Evolutionary conservation across 2,888 invertebrate genomes (phyloP).

Genomic region (Palloptera scutellata): DNA sequence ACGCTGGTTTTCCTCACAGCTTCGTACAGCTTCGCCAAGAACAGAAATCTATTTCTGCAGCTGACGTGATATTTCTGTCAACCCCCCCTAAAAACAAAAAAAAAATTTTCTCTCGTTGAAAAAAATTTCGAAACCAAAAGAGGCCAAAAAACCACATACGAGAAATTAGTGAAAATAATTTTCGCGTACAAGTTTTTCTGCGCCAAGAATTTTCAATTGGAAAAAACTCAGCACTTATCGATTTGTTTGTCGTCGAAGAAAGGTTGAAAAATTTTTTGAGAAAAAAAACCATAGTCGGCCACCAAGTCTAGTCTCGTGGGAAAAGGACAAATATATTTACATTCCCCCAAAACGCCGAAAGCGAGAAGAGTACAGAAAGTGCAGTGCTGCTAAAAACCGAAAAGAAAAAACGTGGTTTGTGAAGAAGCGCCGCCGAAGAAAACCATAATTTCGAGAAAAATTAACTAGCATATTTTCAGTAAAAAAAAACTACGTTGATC

Average conservation of each 20-base stretch:
- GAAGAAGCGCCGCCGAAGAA: constrained; percentile 37
- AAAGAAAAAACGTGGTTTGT: constrained; percentile 46
- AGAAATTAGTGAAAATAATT: constrained; percentile 24
- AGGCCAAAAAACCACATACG: constrained; percentile 24
- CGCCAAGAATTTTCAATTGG: constrained; percentile 17
- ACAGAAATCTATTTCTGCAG: constrained; percentile 43
- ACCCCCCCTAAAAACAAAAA: constrained; percentile 34
- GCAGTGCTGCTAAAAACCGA: constrained; percentile 28
- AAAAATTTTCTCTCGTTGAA: constrained; percentile 36
- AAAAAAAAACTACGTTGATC: constrained; percentile 23
- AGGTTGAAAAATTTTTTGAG: constrained; percentile 17
- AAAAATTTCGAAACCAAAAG: constrained; percentile 31
- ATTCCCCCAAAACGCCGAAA: constrained; percentile 1
- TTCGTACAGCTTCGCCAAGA: constrained; percentile 39
- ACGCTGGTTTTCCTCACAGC: constrained; percentile 31
- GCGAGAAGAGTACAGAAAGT: constrained; percentile 15
- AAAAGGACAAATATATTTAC: constrained; percentile 15
- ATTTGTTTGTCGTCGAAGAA: constrained; percentile 2
- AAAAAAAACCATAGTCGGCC: constrained; percentile 32
- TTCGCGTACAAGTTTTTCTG: constrained; percentile 23
- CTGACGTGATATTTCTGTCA: constrained; percentile 45
- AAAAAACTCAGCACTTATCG: constrained; percentile 10
- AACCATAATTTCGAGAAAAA: constrained; percentile 8
- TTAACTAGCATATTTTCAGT: not conserved
- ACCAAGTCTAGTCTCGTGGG: constrained; percentile 18